Percentiles rank a stretch among this genome's conserved stretches.
These are phyloP conservation scores for Caretta caretta DNA, from an alignment of 2,113 vertebrate species.

Conservation along the genomic window DNA sequence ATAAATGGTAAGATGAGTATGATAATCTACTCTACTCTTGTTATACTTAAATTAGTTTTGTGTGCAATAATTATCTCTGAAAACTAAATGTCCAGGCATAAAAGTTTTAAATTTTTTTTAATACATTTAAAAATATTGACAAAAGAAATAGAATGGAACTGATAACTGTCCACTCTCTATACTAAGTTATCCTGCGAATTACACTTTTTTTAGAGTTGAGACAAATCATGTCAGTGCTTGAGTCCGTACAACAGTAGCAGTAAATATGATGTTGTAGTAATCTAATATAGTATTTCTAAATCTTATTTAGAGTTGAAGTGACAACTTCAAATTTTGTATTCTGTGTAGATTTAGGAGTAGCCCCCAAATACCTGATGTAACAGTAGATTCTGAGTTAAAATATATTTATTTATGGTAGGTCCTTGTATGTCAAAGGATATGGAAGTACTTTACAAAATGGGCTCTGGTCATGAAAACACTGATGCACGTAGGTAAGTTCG, in stretches of 20 bases:
- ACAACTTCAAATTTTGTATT: background rate
- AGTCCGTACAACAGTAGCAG: background rate
- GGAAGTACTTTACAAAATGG: background rate
- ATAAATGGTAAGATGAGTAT: conserved; percentile 73
- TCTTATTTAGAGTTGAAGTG: background rate
- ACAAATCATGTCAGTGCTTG: background rate
- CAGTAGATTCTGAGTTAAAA: background rate
- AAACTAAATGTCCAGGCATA: conserved; percentile 43
- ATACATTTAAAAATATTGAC: background rate
- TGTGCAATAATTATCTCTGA: conserved; percentile 64
- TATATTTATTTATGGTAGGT: background rate
- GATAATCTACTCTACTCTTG: conserved; percentile 67
- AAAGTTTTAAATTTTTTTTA: conserved; percentile 28
- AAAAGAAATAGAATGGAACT: conserved; percentile 5
- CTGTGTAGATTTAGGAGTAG: background rate
- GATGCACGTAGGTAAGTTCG: background rate
- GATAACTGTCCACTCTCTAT: background rate
- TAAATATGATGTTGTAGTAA: background rate
- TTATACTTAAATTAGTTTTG: conserved; percentile 64
- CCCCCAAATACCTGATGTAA: background rate
- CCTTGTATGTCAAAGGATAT: background rate
- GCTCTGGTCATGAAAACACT: background rate
- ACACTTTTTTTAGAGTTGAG: background rate
- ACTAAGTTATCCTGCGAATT: background rate
- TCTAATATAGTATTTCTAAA: background rate